phyloP scores from a whole-genome alignment of 1,140 invertebrate genomes.

The Drosophila bifasciata region DNA sequence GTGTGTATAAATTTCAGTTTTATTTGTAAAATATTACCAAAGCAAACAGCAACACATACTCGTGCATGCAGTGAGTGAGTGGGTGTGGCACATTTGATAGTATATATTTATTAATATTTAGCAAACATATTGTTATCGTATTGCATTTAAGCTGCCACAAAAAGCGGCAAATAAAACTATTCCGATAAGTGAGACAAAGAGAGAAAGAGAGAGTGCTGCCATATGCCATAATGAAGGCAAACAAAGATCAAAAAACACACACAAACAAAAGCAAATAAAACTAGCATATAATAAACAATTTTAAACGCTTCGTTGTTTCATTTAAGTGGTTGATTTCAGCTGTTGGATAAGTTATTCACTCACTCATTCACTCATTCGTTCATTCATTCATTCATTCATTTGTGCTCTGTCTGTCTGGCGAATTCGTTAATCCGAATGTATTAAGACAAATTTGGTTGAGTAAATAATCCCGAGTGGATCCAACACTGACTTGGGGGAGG shows the following conservation, averaged over 20 bases:
- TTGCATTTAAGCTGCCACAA: constrained; percentile 69
- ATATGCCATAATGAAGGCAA: constrained; percentile 49
- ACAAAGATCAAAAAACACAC: constrained; percentile 35
- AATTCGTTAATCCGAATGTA: constrained; percentile 59
- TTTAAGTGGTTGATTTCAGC: constrained; percentile 2
- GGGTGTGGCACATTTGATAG: constrained; percentile 52
- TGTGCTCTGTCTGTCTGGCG: constrained; percentile 1
- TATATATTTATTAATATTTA: constrained; percentile 80
- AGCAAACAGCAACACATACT: constrained; percentile 31
- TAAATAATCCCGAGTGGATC: constrained; percentile 52
- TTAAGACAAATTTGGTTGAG: constrained; percentile 64
- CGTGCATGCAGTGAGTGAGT: too few species aligned
- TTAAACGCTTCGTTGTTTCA: constrained; percentile 59
- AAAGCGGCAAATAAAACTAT: constrained; percentile 3
- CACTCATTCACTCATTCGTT: neutral
- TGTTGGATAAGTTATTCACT: constrained; percentile 22
- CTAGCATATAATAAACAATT: constrained; percentile 80
- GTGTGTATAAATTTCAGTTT: constrained; percentile 62
- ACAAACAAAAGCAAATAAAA: constrained; percentile 75
- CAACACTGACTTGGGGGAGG: constrained; percentile 35
- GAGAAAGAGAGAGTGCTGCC: constrained; percentile 31
- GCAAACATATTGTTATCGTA: constrained; percentile 80
- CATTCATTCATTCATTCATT: constrained; percentile 1
- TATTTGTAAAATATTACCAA: constrained; percentile 55
- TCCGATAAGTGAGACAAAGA: constrained; percentile 32